Base-by-base conservation (phyloP, 1,140 invertebrate species). In the Drosophila setifemur region DNA sequence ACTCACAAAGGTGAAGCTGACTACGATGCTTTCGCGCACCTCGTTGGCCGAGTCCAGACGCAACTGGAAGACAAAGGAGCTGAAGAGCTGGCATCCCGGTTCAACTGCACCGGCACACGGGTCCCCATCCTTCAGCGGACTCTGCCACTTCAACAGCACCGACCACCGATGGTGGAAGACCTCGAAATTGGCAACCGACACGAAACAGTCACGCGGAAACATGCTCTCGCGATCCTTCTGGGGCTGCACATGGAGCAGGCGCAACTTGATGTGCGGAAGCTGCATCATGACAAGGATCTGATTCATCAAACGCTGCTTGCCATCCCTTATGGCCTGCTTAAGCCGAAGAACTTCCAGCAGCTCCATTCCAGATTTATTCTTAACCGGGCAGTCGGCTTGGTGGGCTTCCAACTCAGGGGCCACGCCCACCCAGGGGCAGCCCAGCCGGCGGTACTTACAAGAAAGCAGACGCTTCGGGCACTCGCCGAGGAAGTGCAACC, bases 391-490 rank as follows among this genome's bases (percentile, higher is more conserved):
- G n/a, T 48, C 19, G 7, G 8, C 2, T 4, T 19, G 11, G 9
- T 73, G 73, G 1, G 2, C 18, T 2, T 1, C 2, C n/a, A n/a
- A n/a, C n/a, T n/a, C n/a, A n/a, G 4, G 21, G n/a, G 2, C 23
- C 2, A 3, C 0, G 4, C 1, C 60, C 60, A 14, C 23, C 73
- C 73, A 76, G 5, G 4, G 4, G 42, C 73, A 76, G 0, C 73
- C 73, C 0, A 76, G 18, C 3, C 57, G 64, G 3, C 23, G 40
- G 19, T 54, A 70, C n/a, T 50, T 49, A 44, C 73, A 73, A 1
- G 5, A n/a, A 0, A 44, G 25, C 25, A 45, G n/a, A 1, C 64
- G 40, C 6, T 28, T 8, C 0, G 18, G n/a, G 8, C 73, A 76
- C 0, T 40, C 21, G 0, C 3, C 0, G 0, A 14, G 18, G 1